Evolutionary conservation across 2,888 invertebrate genomes (phyloP), one percentile per base, ranked within the genome.

Genomic region (Liodrosophila aerea): DNA sequence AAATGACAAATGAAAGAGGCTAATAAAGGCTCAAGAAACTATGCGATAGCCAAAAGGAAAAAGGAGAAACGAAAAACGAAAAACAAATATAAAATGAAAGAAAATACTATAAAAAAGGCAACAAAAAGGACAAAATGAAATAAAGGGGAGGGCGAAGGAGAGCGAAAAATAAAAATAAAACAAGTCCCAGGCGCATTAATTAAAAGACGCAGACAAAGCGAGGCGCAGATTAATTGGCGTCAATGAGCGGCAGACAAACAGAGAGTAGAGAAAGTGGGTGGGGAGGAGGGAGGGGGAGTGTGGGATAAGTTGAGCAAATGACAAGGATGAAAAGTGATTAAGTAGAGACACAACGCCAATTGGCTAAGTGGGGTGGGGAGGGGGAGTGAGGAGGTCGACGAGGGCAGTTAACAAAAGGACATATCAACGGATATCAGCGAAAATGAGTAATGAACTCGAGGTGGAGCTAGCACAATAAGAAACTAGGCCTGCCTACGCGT

Each of bases 121-220:
- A 12, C 50, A 30, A 44, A 31, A 41, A 52, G 37, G 27, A 30
- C 15, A 5, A 49, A 36, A 7, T 47, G 30, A 27, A 37, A 41
- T 29, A 31, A 54, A 12, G 3, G 15, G 1, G 27, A 7, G 16
- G 39, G 18, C 9, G n/a, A 44, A 36, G 1, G 27, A 7, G 16
- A 18, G 18, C 9, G n/a, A 44, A 36, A 40, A n/a, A 40, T 49
- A 62, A 52, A 64, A 63, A 47, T 40, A 61, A 41, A 46, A 58
- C 22, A 57, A 68, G 58, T 77, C 85, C 71, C 72, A 31, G 62
- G 86, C 69, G 81, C 84, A 83, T 82, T 83, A 82, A 82, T 83
- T 85, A 82, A 82, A 82, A 80, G 86, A 69, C 73, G 60, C 84
- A 85, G 76, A 78, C 85, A 85, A 81, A 76, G 81, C 85, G 69